These are phyloP conservation scores for Synodontis membranacea DNA, from an alignment of 2,113 vertebrate genomes.

Conservation along the genomic window DNA sequence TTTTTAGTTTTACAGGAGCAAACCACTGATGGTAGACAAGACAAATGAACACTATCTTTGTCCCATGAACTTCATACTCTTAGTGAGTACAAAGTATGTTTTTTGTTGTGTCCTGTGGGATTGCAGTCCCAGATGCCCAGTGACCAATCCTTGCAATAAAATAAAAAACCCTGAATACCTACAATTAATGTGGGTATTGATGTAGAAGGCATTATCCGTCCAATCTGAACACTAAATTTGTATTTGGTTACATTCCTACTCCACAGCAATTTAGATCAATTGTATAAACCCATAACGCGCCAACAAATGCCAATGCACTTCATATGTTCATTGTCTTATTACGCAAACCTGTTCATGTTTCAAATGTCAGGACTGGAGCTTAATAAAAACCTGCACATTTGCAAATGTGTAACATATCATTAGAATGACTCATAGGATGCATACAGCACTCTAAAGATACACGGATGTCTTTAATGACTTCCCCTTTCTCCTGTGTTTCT, in stretches of 20 bases:
- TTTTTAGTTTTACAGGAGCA: not conserved
- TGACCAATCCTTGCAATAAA: not conserved
- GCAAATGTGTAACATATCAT: conserved; percentile 18
- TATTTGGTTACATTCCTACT: not conserved
- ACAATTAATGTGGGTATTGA: not conserved
- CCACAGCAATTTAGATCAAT: not conserved
- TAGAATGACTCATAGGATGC: conserved; percentile 20
- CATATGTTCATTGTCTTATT: conserved; percentile 16
- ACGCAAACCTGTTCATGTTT: conserved; percentile 25
- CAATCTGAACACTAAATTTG: not conserved
- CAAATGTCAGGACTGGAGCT: not conserved
- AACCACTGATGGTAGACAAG: not conserved
- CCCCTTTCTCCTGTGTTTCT: conserved; percentile 41
- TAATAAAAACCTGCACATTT: conserved; percentile 13
- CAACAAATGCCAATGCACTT: not conserved
- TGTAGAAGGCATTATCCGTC: not conserved
- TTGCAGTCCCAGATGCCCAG: not conserved
- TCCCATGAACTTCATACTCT: not conserved
- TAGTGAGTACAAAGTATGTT: not conserved
- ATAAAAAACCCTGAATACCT: not conserved
- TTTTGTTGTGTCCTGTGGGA: not conserved
- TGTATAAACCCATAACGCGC: not conserved
- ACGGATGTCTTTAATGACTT: conserved; percentile 42
- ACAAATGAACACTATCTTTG: not conserved
- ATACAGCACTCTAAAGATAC: conserved; percentile 2